A percentile compares a stretch with the other conserved stretches of the same genome.
Evolutionary conservation across 2,113 vertebrate species (phyloP).

Genomic region (Sitta europaea): DNA sequence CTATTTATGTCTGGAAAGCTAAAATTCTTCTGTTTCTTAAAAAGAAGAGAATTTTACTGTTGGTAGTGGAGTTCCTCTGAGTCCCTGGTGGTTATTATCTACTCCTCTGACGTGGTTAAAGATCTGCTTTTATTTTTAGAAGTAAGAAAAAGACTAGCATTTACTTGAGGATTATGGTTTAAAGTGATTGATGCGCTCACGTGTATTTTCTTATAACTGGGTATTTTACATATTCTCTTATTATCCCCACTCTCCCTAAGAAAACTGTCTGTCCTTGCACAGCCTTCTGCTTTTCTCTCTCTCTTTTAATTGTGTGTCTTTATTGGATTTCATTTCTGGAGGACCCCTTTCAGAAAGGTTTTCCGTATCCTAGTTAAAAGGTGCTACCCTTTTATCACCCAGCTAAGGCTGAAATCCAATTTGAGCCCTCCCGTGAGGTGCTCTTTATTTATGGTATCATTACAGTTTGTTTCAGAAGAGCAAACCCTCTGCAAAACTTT

Average conservation of each 20-base stretch:
- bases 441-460: constrained; percentile 40
- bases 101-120: neutral
- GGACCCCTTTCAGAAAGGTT: neutral
- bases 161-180: neutral
- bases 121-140: constrained; percentile 2
- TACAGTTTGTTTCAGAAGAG: constrained; percentile 9
- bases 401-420: neutral
- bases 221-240: neutral
- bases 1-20: neutral
- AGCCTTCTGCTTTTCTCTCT: neutral
- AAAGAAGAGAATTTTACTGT: neutral
- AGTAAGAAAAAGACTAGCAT: neutral
- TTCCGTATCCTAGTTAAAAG: neutral
- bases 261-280: neutral
- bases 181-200: neutral
- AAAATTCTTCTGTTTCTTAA: neutral
- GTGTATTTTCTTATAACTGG: neutral
- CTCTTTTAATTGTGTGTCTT: neutral
- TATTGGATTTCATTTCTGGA: constrained; percentile 3
- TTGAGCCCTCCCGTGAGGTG: neutral
- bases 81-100: neutral
- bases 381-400: neutral
- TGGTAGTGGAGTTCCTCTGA: neutral
- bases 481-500: constrained; percentile 4
- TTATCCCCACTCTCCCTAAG: neutral